These are phyloP conservation scores for Creontiades dilutus DNA, from an alignment of 2,888 invertebrate species.

Conservation along the genomic window DNA sequence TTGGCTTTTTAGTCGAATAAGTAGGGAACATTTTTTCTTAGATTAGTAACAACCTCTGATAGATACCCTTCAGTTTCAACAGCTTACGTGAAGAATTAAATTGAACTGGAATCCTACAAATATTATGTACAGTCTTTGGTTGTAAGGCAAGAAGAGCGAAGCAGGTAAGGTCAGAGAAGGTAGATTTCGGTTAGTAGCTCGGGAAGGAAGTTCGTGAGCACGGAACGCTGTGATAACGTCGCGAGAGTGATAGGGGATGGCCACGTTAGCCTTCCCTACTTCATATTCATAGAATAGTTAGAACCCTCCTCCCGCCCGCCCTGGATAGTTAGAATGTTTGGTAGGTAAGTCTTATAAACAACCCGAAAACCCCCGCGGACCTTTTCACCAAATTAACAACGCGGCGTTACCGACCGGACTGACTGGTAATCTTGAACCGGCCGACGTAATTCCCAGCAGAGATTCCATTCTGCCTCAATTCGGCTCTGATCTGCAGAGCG, in stretches of 20 bases:
- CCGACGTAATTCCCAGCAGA: neutral
- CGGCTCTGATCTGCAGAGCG: neutral
- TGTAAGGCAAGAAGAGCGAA: neutral
- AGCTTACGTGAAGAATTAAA: too few relatives aligned
- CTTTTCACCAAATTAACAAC: conserved; percentile 39
- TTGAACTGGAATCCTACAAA: too few relatives aligned
- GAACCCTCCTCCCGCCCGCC: neutral
- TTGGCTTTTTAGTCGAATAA: too few relatives aligned
- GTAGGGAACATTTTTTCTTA: too few relatives aligned
- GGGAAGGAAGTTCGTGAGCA: conserved; percentile 61
- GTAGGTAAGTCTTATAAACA: conserved; percentile 26
- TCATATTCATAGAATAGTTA: conserved; percentile 60
- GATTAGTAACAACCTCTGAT: too few relatives aligned
- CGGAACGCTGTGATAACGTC: conserved; percentile 45
- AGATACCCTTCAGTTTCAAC: too few relatives aligned
- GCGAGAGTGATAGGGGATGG: conserved; percentile 54
- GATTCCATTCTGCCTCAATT: conserved; percentile 6
- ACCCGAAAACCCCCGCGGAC: conserved; percentile 10
- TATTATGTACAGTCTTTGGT: too few relatives aligned
- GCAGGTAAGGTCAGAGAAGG: conserved; percentile 5
- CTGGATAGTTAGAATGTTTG: conserved; percentile 19
- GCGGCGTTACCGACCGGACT: conserved; percentile 34
- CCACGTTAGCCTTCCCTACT: conserved; percentile 47
- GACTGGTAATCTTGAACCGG: neutral
- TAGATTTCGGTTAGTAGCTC: conserved; percentile 28